Evolutionary conservation across 1,140 invertebrate species (phyloP), one percentile per base, ranked within the genome.

Genomic region (Theocolax elegans): DNA sequence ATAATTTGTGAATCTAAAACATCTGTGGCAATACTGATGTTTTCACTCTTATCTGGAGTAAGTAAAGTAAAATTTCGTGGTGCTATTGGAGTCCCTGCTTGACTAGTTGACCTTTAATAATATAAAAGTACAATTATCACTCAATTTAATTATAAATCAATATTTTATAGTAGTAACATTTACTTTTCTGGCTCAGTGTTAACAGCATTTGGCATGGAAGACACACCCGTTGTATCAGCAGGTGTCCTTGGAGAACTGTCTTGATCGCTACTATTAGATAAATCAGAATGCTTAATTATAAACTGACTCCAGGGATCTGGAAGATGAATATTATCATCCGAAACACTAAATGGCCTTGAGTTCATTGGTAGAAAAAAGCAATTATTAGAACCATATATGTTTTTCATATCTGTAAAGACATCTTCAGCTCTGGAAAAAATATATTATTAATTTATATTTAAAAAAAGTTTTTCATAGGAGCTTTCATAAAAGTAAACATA

Each of bases 281-380:
- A 72, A 67, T 91, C 89, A 12, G 85, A 77, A 72, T 89, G 81
- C 71, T 89, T 89, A 40, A 88, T 88, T 48, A 95, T 86, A 85
- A 91, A 96, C 72, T 92, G 91, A 77, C 89, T 89, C 95, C 95
- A 97, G 10, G 92, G 92, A 88, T 97, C 94, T 15, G 91, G 90
- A 63, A 92, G 80, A 72, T 91, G 86, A 71, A 88, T 86, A 68
- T 84, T 87, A 21, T 88, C 85, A 40, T 87, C 89, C 38, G 83
- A 77, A 49, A 91, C 89, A 46, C 83, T 84, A 3, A 87, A 80
- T 54, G 85, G 87, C 75, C 90, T 88, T 7, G 95, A 97, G 84
- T 97, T 97, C 65, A 97, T 94, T 81, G 91, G 89, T 29, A 98
- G 86, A 75, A 97, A 86, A 82, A 97, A 96, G 84, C 95, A 97